Evolutionary conservation across 2,113 vertebrate species (phyloP).

Genomic region (Cryptoleucopteryx plumbea): DNA sequence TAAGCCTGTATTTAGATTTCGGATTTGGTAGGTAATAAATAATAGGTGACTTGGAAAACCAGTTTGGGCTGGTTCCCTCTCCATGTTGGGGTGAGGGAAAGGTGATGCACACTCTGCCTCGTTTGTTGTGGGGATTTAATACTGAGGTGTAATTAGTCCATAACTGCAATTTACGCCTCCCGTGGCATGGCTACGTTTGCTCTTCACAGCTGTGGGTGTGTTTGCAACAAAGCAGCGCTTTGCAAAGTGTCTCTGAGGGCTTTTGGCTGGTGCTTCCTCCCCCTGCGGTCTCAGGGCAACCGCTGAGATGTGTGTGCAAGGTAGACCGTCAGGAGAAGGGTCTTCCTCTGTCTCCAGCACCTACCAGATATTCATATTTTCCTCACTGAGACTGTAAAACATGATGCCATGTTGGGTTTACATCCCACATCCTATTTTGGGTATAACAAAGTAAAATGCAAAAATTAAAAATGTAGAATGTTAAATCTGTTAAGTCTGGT

Average conservation of each 20-base stretch:
- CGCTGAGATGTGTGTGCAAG: not conserved
- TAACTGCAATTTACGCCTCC: not conserved
- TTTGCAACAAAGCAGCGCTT: not conserved
- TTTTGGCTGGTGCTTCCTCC: not conserved
- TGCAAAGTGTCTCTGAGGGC: not conserved
- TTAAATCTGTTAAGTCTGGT: not conserved
- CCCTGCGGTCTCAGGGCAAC: not conserved
- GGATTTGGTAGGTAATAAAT: not conserved
- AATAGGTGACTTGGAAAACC: not conserved
- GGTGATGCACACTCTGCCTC: not conserved
- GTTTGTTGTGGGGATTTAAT: too few relatives aligned
- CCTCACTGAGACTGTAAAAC: fast-evolving
- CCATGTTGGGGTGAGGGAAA: too few relatives aligned
- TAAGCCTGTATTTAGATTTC: not conserved
- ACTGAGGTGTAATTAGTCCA: not conserved
- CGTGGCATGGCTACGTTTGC: fast-evolving
- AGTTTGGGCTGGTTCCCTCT: not conserved
- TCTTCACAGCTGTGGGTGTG: not conserved
- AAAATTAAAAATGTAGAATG: not conserved
- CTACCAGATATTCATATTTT: fast-evolving
- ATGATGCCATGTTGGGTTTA: not conserved
- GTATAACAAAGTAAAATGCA: not conserved
- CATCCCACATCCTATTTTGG: not conserved
- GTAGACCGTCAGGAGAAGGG: fast-evolving
- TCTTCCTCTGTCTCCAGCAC: not conserved